Evolutionary conservation across 2,113 vertebrate species (phyloP), one percentile per base, ranked within the genome.

Genomic region (Pica pica): DNA sequence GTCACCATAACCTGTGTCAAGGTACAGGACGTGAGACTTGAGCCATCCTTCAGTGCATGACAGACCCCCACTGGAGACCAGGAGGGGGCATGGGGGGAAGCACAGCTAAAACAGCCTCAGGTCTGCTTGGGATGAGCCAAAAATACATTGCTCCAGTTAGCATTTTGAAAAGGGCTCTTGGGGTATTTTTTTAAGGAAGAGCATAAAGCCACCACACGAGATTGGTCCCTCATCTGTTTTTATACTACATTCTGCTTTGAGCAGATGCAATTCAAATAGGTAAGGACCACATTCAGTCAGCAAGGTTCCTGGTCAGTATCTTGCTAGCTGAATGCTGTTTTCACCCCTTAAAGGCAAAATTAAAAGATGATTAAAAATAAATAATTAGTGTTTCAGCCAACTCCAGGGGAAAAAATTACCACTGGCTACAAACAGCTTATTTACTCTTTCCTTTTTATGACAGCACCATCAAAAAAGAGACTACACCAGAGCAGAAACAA

Each of bases 301-400:
- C 39, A 86, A 63, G 37, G 41, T 24, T 61, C 35, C 59, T 70
- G 41, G 44, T 44, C n/a, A 37, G 52, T 23, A 60, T 64, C 65
- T 81, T 53, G 37, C 44, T 33, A 63, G 44, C 73, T 75, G 52
- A n/a, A 67, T 49, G 56, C 14, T 27, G 9, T 24, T 90, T 77
- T 68, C 24, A 78, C 18, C 18, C n/a, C 18, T 52, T 44, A 57
- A 57, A 57, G 52, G 37, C 71, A 91, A 75, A 83, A 41, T n/a
- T 70, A 52, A 55, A 82, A 71, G 24, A 63, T 52, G 26, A 83
- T 83, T 61, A 73, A 77, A 93, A 90, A 44, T 37, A 85, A 82
- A 69, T 41, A 50, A 57, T 61, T 85, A 92, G 92, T 90, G 69
- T 96, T 94, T 68, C 64, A 89, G 74, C 30, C 22, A 81, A 57